Percentiles rank a stretch among this genome's conserved stretches.
phyloP scores from a whole-genome alignment of 2,797 vertebrate genomes.

The Trichosurus vulpecula region DNA sequence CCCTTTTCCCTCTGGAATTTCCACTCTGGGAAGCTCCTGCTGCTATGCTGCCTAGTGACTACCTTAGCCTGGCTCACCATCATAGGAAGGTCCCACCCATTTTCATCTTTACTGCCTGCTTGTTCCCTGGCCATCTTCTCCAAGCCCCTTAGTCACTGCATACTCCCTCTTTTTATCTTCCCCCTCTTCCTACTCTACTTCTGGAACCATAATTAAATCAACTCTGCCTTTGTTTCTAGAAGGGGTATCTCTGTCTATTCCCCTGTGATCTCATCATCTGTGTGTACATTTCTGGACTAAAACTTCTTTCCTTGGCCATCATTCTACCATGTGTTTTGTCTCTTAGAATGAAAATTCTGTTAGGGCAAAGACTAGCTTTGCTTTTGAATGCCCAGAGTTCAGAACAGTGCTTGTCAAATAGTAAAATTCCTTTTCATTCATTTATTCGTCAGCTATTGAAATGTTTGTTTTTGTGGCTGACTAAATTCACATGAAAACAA shows the following conservation, averaged over 20 bases:
- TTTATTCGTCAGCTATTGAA: no score
- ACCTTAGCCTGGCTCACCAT: not conserved
- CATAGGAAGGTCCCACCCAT: not conserved
- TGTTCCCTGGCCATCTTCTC: not conserved
- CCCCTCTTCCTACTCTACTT: not conserved
- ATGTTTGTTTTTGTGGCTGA: no score
- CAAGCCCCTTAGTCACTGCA: not conserved
- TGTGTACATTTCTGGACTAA: not conserved
- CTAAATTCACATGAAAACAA: not conserved
- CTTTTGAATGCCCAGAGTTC: not conserved
- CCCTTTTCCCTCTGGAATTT: no score
- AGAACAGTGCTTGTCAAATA: not conserved
- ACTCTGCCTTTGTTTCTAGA: not conserved
- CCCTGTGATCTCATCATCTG: not conserved
- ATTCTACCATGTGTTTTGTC: constrained; percentile 8
- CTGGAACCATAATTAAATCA: not conserved
- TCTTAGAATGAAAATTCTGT: not conserved
- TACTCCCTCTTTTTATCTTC: not conserved
- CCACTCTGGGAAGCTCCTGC: no score
- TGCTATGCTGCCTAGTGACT: not conserved
- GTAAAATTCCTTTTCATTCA: not conserved
- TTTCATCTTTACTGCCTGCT: not conserved
- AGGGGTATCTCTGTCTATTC: not conserved
- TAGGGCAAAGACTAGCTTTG: not conserved
- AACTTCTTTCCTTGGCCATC: constrained; percentile 41